Percentiles rank a stretch among this genome's conserved stretches.
Evolutionary conservation across 2,797 vertebrate genomes (phyloP).

Genomic region (Falco cherrug): DNA sequence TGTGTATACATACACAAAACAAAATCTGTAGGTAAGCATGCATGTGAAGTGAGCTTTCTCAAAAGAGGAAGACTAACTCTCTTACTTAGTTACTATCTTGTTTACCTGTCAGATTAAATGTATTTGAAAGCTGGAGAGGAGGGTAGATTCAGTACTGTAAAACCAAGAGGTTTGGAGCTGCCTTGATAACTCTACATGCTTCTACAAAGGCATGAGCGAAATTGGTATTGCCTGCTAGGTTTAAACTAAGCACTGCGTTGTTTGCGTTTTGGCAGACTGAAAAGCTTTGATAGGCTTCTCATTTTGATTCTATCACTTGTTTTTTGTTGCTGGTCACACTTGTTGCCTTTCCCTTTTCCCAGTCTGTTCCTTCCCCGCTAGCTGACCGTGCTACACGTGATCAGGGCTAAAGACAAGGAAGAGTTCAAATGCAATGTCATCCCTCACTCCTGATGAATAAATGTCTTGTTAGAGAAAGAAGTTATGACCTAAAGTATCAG

Average conservation of each 20-base stretch:
- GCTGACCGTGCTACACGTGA: accelerated
- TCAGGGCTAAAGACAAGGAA: not conserved
- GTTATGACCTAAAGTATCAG: accelerated
- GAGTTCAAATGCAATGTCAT: not conserved
- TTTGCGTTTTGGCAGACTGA: not conserved
- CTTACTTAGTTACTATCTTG: not conserved
- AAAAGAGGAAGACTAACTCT: not conserved
- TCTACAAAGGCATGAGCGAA: not conserved
- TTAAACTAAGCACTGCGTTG: accelerated
- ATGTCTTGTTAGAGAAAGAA: not conserved
- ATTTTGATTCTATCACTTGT: accelerated
- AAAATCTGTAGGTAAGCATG: not conserved
- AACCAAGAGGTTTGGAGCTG: not conserved
- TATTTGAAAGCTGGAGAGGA: not conserved
- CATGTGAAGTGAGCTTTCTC: not conserved
- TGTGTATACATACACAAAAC: not conserved
- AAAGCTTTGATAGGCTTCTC: not conserved
- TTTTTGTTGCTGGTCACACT: not conserved
- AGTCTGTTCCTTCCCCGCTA: not conserved
- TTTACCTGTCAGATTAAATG: not conserved
- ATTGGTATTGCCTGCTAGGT: not conserved
- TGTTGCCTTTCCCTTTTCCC: not conserved
- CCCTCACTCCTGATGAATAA: not conserved
- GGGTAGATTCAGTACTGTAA: not conserved
- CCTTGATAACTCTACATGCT: not conserved